These are phyloP conservation scores for Myrmecobius fasciatus DNA, from an alignment of 2,113 vertebrate species.

Conservation along the genomic window DNA sequence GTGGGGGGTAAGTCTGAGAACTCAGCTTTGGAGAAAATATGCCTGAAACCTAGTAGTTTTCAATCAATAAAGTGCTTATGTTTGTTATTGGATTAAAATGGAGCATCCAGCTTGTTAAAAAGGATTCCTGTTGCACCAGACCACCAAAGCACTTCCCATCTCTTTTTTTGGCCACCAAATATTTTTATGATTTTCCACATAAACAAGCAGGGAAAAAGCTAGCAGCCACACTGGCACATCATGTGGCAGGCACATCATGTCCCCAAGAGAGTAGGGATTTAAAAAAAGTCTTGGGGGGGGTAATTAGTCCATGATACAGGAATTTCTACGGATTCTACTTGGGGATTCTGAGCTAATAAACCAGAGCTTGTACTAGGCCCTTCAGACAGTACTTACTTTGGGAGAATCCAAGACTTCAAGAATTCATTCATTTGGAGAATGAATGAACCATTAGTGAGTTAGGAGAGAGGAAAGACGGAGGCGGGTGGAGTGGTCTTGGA, in stretches of 20 bases:
- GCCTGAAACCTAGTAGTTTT: constrained; percentile 62
- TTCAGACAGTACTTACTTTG: constrained; percentile 61
- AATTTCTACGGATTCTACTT: constrained; percentile 79
- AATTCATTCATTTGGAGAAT: constrained; percentile 73
- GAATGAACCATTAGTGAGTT: constrained; percentile 69
- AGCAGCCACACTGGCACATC: constrained; percentile 82
- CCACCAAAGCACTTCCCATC: constrained; percentile 84
- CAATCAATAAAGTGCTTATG: constrained; percentile 66
- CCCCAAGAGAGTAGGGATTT: constrained; percentile 74
- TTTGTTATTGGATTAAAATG: constrained; percentile 72
- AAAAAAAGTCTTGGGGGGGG: constrained; percentile 32
- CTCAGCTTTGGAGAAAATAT: constrained; percentile 29
- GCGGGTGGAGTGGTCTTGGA: constrained; percentile 40
- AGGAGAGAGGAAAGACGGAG: constrained; percentile 24
- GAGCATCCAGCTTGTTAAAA: constrained; percentile 74
- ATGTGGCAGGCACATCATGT: constrained; percentile 72
- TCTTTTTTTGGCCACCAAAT: constrained; percentile 83
- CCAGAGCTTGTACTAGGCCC: constrained; percentile 48
- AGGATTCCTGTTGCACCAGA: constrained; percentile 80
- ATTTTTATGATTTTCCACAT: constrained; percentile 87
- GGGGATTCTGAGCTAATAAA: constrained; percentile 74
- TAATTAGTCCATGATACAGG: constrained; percentile 70
- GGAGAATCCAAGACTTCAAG: constrained; percentile 6
- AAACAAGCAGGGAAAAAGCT: constrained; percentile 80
- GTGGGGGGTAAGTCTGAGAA: constrained; percentile 44